These are phyloP conservation scores for Epiperipatus broadwayi DNA, from an alignment of 2,888 invertebrate species.

Conservation along the genomic window DNA sequence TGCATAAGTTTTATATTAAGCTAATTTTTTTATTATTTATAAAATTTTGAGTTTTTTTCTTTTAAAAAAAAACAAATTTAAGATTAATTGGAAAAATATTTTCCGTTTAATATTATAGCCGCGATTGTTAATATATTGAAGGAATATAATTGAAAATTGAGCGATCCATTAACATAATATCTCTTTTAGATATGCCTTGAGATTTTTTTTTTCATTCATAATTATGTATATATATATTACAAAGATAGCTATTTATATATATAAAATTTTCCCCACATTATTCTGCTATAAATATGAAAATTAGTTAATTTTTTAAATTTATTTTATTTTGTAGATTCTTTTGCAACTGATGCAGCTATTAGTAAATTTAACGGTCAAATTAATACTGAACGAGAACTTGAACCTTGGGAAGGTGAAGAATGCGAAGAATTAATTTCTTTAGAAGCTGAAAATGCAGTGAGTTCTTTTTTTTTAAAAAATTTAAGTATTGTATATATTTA, in stretches of 20 bases:
- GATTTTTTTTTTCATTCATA: background rate
- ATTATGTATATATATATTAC: slow-evolving; percentile 7
- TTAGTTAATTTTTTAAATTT: slow-evolving; percentile 7
- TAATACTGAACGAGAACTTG: slow-evolving; percentile 54
- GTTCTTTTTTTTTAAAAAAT: no score
- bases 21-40: no score
- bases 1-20: no score
- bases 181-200: background rate
- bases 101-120: no score
- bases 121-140: no score
- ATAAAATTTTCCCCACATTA: slow-evolving; percentile 1
- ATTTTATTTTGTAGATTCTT: slow-evolving; percentile 40
- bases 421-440: slow-evolving; percentile 47
- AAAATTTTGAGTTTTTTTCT: no score
- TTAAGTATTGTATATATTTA: no score
- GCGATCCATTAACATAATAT: no score
- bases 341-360: slow-evolving; percentile 73
- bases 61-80: no score
- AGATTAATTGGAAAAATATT: no score
- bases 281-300: background rate
- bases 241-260: background rate
- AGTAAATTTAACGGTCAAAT: slow-evolving; percentile 60
- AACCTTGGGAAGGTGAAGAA: slow-evolving; percentile 59
- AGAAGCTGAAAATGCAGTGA: slow-evolving; percentile 34
- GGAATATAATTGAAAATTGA: no score